Conservation (phyloP, 2,797 vertebrate species). For the Pseudocheirus occidentalis region DNA sequence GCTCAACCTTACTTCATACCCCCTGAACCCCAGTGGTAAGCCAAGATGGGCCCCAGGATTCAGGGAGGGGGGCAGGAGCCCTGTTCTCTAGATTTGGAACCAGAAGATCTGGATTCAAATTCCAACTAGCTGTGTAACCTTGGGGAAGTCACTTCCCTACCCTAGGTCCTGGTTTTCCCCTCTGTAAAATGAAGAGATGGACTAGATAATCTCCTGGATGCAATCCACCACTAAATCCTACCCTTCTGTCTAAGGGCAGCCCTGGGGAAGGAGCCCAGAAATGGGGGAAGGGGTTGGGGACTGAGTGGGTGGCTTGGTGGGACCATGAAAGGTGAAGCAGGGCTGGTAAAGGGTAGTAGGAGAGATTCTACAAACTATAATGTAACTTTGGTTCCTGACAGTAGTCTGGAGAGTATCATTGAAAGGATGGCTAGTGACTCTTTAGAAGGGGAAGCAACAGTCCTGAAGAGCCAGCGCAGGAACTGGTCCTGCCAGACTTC, state of each 20-base stretch:
- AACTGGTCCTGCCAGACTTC: not conserved
- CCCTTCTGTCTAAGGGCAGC: not conserved
- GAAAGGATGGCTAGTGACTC: not conserved
- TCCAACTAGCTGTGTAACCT: not conserved
- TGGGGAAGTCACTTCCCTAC: not conserved
- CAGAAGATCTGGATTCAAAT: not conserved
- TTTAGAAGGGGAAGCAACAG: not conserved
- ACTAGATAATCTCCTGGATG: not conserved
- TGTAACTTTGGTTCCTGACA: not conserved
- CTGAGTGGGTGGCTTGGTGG: not conserved
- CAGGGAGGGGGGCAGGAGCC: rapidly evolving
- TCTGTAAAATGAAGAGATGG: not conserved
- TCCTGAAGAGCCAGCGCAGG: too few species aligned
- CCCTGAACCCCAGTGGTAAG: slow-evolving; percentile 69
- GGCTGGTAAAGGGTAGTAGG: not conserved
- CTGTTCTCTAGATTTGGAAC: rapidly evolving
- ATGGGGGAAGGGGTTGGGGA: not conserved
- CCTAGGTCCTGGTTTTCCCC: not conserved
- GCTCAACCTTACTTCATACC: slow-evolving; percentile 69
- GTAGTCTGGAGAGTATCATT: not conserved
- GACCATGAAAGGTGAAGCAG: not conserved
- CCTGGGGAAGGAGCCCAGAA: not conserved
- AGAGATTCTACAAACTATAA: not conserved
- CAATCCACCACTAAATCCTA: not conserved
- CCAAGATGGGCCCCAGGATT: not conserved